These are phyloP conservation scores for Idaea straminata DNA, from an alignment of 2,888 invertebrate genomes.

Conservation along the genomic window DNA sequence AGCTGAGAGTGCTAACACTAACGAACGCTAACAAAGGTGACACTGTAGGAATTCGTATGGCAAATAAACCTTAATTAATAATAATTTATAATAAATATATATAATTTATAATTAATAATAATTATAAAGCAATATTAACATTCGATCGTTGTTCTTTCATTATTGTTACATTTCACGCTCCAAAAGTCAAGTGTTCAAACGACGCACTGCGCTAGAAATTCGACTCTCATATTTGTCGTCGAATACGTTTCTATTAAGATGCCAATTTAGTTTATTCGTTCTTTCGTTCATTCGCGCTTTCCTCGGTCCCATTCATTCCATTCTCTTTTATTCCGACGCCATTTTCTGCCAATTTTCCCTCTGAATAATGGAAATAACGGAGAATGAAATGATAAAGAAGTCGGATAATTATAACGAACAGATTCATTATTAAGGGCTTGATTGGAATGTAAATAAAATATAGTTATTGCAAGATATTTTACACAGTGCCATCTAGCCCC, in stretches of 20 bases:
- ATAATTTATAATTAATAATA: no score
- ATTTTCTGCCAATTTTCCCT: conserved; percentile 55
- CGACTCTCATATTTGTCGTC: conserved; percentile 11
- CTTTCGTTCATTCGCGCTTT: conserved; percentile 14
- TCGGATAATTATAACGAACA: conserved; percentile 4
- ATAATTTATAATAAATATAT: no score
- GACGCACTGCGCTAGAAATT: not conserved
- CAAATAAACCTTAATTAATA: no score
- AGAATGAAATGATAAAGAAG: conserved; percentile 35
- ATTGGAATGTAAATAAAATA: no score
- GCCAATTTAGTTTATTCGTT: not conserved
- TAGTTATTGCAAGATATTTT: no score
- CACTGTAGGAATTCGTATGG: no score
- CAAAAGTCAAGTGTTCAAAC: not conserved
- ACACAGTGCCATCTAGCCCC: no score
- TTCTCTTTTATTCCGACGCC: conserved; percentile 37
- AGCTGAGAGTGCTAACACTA: no score
- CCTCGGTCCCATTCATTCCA: conserved; percentile 33
- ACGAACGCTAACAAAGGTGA: no score
- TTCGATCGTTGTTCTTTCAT: not conserved
- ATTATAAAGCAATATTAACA: not conserved
- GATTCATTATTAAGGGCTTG: not conserved
- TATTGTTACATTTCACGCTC: not conserved
- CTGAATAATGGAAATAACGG: conserved; percentile 47
- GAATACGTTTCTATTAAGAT: conserved; percentile 3